phyloP scores from a whole-genome alignment of 2,888 invertebrate genomes.

The Pollenia amentaria region DNA sequence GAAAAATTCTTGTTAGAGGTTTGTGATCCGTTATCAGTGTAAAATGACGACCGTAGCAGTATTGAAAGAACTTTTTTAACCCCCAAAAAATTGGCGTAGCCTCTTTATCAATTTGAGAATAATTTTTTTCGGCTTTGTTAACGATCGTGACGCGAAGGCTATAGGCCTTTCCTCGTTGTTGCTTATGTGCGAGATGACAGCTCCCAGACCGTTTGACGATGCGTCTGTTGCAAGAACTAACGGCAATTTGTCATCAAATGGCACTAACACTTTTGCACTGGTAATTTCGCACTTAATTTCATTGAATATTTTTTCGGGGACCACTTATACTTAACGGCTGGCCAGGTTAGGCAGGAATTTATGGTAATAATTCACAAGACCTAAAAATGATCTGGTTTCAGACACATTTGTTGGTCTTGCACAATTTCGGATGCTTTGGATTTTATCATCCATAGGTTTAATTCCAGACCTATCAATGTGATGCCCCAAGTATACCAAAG shows the following conservation, averaged over 20 bases:
- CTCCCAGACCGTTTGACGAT: slow-evolving; percentile 63
- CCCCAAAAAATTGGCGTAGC: slow-evolving; percentile 55
- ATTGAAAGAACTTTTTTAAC: slow-evolving; percentile 42
- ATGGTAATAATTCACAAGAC: slow-evolving; percentile 10
- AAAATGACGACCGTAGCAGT: slow-evolving; percentile 45
- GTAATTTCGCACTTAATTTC: slow-evolving; percentile 25
- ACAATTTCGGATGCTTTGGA: slow-evolving; percentile 7
- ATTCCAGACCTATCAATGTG: slow-evolving; percentile 40
- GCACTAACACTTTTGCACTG: slow-evolving; percentile 23
- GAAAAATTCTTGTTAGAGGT: slow-evolving; percentile 65
- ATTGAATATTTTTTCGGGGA: slow-evolving; percentile 20
- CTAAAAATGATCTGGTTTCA: slow-evolving; percentile 26
- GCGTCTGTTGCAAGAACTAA: slow-evolving; percentile 52
- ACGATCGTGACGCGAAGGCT: slow-evolving; percentile 62
- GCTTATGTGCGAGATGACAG: slow-evolving; percentile 59
- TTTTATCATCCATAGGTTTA: slow-evolving; percentile 45
- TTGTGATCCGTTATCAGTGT: slow-evolving; percentile 66
- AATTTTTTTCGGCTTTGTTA: slow-evolving; percentile 64
- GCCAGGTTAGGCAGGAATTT: background rate
- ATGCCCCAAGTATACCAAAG: slow-evolving; percentile 30
- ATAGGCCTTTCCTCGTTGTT: slow-evolving; percentile 49
- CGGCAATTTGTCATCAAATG: slow-evolving; percentile 19
- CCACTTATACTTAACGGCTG: background rate
- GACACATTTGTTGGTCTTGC: slow-evolving; percentile 10
- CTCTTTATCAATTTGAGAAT: slow-evolving; percentile 67